Conservation (phyloP, 2,888 invertebrate species). For the Steromphala cineraria region DNA sequence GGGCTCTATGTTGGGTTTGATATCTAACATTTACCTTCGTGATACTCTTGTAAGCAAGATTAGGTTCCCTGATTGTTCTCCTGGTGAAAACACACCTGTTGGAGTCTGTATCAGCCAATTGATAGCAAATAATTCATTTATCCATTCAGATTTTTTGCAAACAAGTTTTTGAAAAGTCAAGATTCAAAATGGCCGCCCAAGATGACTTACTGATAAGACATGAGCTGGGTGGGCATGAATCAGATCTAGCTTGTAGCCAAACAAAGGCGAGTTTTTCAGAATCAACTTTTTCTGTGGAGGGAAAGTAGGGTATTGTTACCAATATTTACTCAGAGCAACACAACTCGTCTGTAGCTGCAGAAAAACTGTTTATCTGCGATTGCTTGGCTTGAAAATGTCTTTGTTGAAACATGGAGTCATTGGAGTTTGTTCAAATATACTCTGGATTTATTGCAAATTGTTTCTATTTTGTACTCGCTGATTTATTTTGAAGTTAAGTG, state of each 20-base stretch:
- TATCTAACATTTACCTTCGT: not conserved
- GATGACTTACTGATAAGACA: not conserved
- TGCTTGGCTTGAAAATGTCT: no score
- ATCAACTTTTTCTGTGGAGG: not conserved
- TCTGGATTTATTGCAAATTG: no score
- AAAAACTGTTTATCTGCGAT: no score
- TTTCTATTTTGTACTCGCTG: no score
- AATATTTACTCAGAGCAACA: not conserved
- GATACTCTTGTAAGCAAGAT: not conserved
- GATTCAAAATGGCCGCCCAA: conserved; percentile 7
- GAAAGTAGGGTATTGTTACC: not conserved
- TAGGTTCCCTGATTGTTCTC: not conserved
- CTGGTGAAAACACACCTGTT: not conserved
- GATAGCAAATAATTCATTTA: not conserved
- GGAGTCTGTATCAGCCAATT: no score
- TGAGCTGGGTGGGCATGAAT: not conserved
- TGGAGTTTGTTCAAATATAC: no score
- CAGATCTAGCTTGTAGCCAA: not conserved
- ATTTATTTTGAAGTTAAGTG: no score
- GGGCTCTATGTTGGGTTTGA: not conserved
- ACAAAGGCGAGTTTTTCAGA: conserved; percentile 1
- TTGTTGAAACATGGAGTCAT: no score
- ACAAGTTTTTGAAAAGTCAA: not conserved
- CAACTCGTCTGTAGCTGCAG: no score
- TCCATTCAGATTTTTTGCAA: not conserved